Percentiles rank a stretch among this genome's conserved stretches.
These are phyloP conservation scores for Merops nubicus DNA, from an alignment of 2,113 vertebrate species.

Conservation along the genomic window DNA sequence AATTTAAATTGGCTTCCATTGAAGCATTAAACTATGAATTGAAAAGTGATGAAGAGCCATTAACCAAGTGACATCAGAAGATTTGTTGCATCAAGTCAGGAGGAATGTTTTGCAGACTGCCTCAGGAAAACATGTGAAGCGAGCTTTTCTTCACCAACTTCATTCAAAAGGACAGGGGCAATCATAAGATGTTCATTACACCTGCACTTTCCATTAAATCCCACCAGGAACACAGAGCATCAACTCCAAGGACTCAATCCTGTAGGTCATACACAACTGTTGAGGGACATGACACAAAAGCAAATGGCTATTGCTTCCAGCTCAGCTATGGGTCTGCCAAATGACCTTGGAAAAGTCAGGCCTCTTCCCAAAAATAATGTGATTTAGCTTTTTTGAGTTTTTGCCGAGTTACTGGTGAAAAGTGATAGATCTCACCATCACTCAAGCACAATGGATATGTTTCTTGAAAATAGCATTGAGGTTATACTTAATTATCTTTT, in stretches of 20 bases:
- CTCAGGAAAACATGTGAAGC: not conserved
- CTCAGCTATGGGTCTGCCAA: not conserved
- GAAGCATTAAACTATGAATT: conserved; percentile 60
- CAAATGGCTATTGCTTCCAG: not conserved
- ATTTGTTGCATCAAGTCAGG: conserved; percentile 14
- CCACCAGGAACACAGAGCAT: not conserved
- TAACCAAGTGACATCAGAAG: conserved; percentile 11
- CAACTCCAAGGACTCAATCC: not conserved
- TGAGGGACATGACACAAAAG: not conserved
- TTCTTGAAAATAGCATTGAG: not conserved
- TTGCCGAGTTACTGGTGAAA: not conserved
- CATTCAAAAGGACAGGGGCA: not conserved
- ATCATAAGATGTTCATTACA: not conserved
- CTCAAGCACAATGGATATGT: not conserved
- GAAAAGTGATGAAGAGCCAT: conserved; percentile 56
- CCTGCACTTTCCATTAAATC: not conserved
- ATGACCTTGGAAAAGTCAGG: not conserved
- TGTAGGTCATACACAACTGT: not conserved
- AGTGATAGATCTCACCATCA: not conserved
- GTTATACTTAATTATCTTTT: not conserved
- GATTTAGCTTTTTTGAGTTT: not conserved
- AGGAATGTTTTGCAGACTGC: not conserved
- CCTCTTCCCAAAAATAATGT: not conserved
- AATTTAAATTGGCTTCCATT: conserved; percentile 60
- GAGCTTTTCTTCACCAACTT: not conserved